A percentile compares a stretch with the other conserved stretches of the same genome.
Evolutionary conservation across 2,888 invertebrate species (phyloP).

Genomic region (Acheta domesticus): DNA sequence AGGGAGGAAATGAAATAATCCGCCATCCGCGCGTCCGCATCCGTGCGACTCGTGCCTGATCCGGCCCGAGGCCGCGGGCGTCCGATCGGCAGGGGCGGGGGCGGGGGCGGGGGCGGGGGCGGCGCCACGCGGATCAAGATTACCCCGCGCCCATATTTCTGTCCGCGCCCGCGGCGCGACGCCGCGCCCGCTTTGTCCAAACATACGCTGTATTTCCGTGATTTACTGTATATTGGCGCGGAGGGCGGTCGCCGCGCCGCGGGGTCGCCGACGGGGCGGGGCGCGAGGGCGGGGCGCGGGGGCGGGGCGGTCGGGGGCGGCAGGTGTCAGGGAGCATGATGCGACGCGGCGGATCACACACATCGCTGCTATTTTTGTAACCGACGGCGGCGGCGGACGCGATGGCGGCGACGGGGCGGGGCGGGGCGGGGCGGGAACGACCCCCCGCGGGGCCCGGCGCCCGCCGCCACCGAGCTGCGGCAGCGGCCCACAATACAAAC

Average conservation of each 20-base stretch:
- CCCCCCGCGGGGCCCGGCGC: background rate
- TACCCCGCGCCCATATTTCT: background rate
- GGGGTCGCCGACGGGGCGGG: background rate
- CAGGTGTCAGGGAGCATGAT: background rate
- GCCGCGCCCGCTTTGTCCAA: background rate
- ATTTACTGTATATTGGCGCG: conserved; percentile 1
- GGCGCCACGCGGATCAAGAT: background rate
- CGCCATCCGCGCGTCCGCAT: too few relatives aligned
- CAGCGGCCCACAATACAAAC: conserved; percentile 3
- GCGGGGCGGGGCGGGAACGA: background rate
- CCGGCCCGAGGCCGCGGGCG: too few relatives aligned
- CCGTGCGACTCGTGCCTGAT: too few relatives aligned
- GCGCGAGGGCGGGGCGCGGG: background rate
- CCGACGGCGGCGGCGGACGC: background rate
- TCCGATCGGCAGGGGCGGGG: background rate
- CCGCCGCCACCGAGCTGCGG: background rate
- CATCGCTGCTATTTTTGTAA: conserved; percentile 18
- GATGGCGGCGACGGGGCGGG: background rate
- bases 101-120: too few relatives aligned
- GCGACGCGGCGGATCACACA: background rate
- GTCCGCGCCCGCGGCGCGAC: background rate
- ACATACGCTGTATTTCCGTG: background rate
- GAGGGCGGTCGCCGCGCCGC: background rate
- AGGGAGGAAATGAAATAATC: too few relatives aligned
- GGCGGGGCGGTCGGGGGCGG: background rate